These are phyloP conservation scores for Acanthaster planci DNA, from an alignment of 35 echinoderm and acorn worm genomes.

Conservation along the genomic window DNA sequence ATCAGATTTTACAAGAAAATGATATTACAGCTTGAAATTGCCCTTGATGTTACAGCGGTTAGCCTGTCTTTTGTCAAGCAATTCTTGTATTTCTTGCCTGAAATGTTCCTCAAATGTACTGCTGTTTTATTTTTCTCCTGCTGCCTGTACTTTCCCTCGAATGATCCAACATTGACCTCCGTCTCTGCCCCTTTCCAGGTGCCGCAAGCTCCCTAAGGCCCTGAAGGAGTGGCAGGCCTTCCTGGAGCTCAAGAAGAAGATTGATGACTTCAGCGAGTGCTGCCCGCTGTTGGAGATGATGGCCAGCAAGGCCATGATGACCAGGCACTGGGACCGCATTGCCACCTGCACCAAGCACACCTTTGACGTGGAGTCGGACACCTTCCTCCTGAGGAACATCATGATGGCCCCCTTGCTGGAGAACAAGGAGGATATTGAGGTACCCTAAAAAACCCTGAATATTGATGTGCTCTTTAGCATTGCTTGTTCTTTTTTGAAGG, in stretches of 20 bases:
- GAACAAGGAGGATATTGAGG: constrained; percentile 99
- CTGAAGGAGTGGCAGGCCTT: constrained; percentile 99
- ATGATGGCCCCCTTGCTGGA: constrained; percentile 95
- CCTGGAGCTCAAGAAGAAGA: constrained; percentile 98
- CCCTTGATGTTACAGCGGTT: not conserved
- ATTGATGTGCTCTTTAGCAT: too few relatives aligned
- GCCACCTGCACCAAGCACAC: constrained; percentile 82
- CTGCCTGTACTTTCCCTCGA: not conserved
- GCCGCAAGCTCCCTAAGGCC: constrained; percentile 98
- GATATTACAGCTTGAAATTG: too few relatives aligned
- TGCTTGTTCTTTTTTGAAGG: too few relatives aligned
- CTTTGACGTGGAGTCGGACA: constrained; percentile 95
- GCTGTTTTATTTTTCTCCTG: too few relatives aligned
- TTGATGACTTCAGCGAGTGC: constrained; percentile 98
- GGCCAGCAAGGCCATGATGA: constrained; percentile 98
- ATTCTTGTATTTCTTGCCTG: too few relatives aligned
- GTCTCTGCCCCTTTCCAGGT: constrained; percentile 42
- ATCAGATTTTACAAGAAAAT: too few relatives aligned
- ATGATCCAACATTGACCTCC: not conserved
- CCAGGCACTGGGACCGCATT: constrained; percentile 91
- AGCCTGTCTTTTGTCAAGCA: not conserved
- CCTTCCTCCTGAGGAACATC: constrained; percentile 93
- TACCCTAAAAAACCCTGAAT: too few relatives aligned
- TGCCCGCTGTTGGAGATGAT: constrained; percentile 98
- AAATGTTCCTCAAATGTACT: too few relatives aligned